Percentiles rank a stretch among this genome's conserved stretches.
phyloP scores from a whole-genome alignment of 2,113 vertebrate species.

The Tiliqua scincoides region DNA sequence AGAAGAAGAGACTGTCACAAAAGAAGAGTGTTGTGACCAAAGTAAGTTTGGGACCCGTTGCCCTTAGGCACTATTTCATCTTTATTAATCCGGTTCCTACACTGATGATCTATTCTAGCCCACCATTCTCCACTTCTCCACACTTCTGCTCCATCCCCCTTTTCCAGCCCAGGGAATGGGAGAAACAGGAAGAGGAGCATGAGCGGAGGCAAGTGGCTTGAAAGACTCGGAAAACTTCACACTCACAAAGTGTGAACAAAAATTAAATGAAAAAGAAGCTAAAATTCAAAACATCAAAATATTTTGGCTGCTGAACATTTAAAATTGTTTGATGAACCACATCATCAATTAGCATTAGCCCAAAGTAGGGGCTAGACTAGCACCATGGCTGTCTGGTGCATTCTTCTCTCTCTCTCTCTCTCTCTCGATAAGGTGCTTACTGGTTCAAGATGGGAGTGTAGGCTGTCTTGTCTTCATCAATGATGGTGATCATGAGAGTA shows the following conservation, averaged over 20 bases:
- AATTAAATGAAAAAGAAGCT: not conserved
- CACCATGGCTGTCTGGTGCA: not conserved
- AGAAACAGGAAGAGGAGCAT: no score
- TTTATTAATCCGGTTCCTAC: no score
- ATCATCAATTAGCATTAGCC: not conserved
- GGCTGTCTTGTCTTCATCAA: conserved; percentile 92
- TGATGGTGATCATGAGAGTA: conserved; percentile 93
- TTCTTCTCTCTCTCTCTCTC: no score
- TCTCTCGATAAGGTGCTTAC: conserved; percentile 73
- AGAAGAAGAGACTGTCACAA: no score
- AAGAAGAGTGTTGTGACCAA: no score
- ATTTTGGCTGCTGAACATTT: not conserved
- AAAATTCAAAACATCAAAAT: not conserved
- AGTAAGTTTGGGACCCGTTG: no score
- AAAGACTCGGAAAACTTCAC: not conserved
- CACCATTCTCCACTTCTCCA: no score
- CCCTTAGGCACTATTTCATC: no score
- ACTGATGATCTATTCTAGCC: no score
- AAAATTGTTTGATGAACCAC: not conserved
- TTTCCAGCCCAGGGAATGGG: no score
- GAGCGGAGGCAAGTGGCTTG: no score
- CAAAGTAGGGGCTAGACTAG: not conserved
- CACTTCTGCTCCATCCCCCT: no score
- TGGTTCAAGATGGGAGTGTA: conserved; percentile 93
- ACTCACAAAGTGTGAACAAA: not conserved